Conservation (phyloP, 2,888 invertebrate species). For the Pristionchus maxplancki region DNA sequence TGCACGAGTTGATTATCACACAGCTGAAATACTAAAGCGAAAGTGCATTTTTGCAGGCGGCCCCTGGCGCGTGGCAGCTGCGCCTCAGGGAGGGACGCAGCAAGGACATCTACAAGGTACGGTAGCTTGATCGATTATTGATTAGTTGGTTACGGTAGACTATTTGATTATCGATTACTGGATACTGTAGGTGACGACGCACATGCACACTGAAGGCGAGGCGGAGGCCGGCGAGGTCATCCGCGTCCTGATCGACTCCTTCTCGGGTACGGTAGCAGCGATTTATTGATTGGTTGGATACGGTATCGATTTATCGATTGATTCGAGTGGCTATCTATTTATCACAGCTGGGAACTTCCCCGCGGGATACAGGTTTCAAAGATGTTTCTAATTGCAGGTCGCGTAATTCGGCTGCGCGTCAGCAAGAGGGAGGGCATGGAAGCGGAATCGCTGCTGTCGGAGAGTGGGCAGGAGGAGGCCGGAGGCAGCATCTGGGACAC, state of each 20-base stretch:
- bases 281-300: not conserved
- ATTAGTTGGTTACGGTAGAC: not conserved
- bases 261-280: constrained; percentile 58
- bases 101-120: constrained; percentile 93
- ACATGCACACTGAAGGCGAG: constrained; percentile 69
- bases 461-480: constrained; percentile 78
- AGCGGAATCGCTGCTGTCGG: constrained; percentile 89
- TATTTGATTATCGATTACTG: not conserved
- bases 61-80: constrained; percentile 95
- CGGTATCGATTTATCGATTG: not conserved
- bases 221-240: constrained; percentile 55
- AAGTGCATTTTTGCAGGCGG: constrained; percentile 84
- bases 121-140: not conserved
- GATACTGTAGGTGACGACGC: constrained; percentile 54
- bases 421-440: constrained; percentile 91
- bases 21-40: no score
- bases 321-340: no score
- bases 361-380: not conserved
- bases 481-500: constrained; percentile 84
- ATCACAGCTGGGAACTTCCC: not conserved
- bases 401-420: constrained; percentile 81
- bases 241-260: constrained; percentile 69
- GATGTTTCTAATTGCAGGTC: constrained; percentile 53
- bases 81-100: constrained; percentile 93
- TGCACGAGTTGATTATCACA: no score